phyloP scores from a whole-genome alignment of 2,888 invertebrate species.

The Hypercompe scribonia region DNA sequence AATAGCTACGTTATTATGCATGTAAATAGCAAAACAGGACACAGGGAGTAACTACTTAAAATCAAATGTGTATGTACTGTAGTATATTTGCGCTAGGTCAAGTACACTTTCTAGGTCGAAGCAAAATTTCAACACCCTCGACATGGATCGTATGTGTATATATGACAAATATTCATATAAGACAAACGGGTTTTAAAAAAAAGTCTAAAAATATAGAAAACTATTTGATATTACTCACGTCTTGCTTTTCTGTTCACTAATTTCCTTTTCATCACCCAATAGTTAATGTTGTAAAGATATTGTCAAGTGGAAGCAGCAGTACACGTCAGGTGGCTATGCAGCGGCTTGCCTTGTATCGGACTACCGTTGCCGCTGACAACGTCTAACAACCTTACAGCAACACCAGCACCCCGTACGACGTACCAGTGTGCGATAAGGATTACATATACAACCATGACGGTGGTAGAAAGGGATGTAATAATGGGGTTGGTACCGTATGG shows the following conservation, averaged over 20 bases:
- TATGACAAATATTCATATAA: background rate
- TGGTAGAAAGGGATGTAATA: constrained; percentile 64
- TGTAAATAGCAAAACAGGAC: background rate
- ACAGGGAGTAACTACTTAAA: background rate
- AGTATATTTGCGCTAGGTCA: constrained; percentile 40
- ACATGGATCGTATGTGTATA: background rate
- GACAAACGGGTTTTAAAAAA: background rate
- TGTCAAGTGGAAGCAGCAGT: constrained; percentile 69
- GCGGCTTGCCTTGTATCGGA: constrained; percentile 75
- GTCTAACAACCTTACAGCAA: constrained; percentile 79
- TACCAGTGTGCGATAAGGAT: constrained; percentile 68
- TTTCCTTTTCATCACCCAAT: constrained; percentile 22
- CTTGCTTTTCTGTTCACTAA: constrained; percentile 17
- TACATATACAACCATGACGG: constrained; percentile 48
- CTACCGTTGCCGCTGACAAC: constrained; percentile 83
- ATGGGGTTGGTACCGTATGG: constrained; percentile 74
- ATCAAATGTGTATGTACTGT: background rate
- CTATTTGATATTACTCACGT: constrained; percentile 37
- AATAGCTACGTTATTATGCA: background rate
- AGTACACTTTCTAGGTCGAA: constrained; percentile 58
- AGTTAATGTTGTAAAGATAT: constrained; percentile 56
- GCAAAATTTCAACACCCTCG: constrained; percentile 28
- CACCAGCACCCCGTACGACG: constrained; percentile 70
- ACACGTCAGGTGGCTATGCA: constrained; percentile 69
- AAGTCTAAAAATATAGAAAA: background rate